Evolutionary conservation across 2,797 vertebrate species (phyloP).

Genomic region (Clarias pachynema): DNA sequence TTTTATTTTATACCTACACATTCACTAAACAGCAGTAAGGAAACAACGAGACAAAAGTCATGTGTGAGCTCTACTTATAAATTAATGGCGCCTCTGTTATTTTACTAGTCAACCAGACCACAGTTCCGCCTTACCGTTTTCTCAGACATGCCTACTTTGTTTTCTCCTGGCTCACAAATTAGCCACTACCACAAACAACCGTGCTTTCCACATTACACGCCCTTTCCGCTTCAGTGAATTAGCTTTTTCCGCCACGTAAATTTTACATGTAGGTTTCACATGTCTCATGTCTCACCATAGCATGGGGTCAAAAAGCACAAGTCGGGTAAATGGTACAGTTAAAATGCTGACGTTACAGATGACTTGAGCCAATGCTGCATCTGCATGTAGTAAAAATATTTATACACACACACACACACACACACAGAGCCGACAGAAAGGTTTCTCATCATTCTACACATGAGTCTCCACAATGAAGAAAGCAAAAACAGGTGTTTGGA

Average conservation of each 20-base stretch:
- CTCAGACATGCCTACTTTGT: neutral
- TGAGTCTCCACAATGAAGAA: too few relatives aligned
- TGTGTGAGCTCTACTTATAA: neutral
- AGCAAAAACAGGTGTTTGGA: too few relatives aligned
- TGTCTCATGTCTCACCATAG: neutral
- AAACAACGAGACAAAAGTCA: neutral
- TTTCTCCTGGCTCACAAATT: neutral
- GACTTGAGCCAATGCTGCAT: neutral
- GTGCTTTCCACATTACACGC: neutral
- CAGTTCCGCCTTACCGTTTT: neutral
- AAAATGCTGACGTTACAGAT: neutral
- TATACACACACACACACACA: neutral
- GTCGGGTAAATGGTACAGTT: neutral
- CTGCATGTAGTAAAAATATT: conserved; percentile 42
- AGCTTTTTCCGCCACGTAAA: neutral
- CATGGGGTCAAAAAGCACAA: neutral
- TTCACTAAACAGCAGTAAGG: neutral
- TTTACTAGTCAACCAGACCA: neutral
- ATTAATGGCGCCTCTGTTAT: neutral
- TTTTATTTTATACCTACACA: neutral
- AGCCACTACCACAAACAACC: neutral
- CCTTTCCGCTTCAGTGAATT: neutral
- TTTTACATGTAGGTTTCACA: neutral
- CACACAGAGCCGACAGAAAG: too few relatives aligned
- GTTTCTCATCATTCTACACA: too few relatives aligned